Conservation (phyloP, 2,797 vertebrate species). For the Coilia nasus region DNA sequence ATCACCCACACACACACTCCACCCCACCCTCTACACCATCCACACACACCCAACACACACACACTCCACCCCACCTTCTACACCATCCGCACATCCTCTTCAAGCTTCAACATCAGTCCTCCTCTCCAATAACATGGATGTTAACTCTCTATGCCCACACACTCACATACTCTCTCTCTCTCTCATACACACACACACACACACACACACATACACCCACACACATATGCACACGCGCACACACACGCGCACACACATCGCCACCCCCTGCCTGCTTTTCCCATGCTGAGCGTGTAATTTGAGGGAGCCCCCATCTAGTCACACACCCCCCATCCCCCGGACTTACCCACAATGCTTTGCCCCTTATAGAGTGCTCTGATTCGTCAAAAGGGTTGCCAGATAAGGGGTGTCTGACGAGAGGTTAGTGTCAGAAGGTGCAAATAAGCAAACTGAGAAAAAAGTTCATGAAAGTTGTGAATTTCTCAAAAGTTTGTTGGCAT, state of each 20-base stretch:
- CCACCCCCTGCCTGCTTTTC: background rate
- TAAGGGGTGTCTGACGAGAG: background rate
- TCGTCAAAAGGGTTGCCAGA: background rate
- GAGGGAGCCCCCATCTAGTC: background rate
- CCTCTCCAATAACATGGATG: slow-evolving; percentile 66
- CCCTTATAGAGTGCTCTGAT: background rate
- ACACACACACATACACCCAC: background rate
- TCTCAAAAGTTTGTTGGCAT: background rate
- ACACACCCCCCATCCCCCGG: background rate
- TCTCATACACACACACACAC: background rate
- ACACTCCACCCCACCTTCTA: too few species aligned
- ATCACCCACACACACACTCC: too few species aligned
- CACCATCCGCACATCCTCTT: background rate
- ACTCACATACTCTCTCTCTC: too few species aligned
- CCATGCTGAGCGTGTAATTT: slow-evolving; percentile 10
- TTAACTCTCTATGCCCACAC: slow-evolving; percentile 41
- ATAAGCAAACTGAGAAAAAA: too few species aligned
- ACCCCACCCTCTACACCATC: background rate
- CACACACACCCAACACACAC: background rate
- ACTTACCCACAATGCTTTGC: background rate
- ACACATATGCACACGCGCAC: background rate
- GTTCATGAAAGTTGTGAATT: background rate
- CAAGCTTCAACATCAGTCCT: slow-evolving; percentile 3
- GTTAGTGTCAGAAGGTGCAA: background rate
- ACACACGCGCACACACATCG: background rate